A percentile compares a stretch with the other conserved stretches of the same genome.
Evolutionary conservation across 2,797 vertebrate genomes (phyloP).

Genomic region (Falco peregrinus): DNA sequence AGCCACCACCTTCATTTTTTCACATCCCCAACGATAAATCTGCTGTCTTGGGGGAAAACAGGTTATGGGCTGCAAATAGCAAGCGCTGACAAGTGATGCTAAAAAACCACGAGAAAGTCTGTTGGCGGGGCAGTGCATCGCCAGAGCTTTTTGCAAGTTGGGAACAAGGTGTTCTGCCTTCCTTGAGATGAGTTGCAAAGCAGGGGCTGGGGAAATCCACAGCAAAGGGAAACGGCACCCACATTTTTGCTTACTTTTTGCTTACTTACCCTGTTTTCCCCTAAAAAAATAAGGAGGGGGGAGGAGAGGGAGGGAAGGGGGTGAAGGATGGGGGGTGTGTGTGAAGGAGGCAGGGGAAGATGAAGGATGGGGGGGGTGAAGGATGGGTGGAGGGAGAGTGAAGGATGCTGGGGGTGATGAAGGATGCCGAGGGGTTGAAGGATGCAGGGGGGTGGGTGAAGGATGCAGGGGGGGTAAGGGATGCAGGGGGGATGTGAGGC

Average conservation of each 20-base stretch:
- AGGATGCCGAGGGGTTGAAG: background rate
- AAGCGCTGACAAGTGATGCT: background rate
- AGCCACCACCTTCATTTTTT: background rate
- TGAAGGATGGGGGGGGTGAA: background rate
- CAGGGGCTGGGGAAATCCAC: background rate
- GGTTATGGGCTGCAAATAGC: slow-evolving; percentile 23
- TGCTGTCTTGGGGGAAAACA: background rate
- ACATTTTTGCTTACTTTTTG: background rate
- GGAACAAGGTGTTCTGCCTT: slow-evolving; percentile 22
- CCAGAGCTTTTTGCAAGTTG: background rate
- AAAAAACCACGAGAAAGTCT: slow-evolving; percentile 2
- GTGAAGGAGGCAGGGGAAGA: background rate
- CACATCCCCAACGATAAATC: background rate
- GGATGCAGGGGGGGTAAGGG: too few relatives aligned
- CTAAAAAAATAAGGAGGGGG: background rate
- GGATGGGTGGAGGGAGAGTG: background rate
- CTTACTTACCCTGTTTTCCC: background rate
- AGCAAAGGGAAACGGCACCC: background rate
- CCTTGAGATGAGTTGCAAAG: background rate
- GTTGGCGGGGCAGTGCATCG: background rate
- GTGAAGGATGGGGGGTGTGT: background rate
- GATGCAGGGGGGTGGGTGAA: background rate
- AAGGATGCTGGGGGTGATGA: background rate
- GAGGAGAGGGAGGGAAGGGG: background rate
- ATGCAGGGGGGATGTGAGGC: background rate